Evolutionary conservation across 1,140 invertebrate species (phyloP).

Genomic region (Drosophila pallidifrons): DNA sequence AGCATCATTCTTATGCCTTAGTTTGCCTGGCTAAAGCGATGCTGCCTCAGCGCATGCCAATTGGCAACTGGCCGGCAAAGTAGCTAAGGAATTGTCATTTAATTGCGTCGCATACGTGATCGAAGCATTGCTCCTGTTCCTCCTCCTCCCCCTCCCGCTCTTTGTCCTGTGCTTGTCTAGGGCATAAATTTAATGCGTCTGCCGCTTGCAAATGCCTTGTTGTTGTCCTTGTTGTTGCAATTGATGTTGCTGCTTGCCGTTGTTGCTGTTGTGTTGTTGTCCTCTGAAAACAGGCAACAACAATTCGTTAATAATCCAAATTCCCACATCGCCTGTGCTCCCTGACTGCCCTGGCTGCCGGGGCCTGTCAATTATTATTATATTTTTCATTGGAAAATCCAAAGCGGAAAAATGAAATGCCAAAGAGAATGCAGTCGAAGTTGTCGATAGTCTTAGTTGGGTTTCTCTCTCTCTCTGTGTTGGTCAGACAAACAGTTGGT

Average conservation of each 20-base stretch:
- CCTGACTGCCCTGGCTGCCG: constrained; percentile 42
- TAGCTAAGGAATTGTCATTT: constrained; percentile 83
- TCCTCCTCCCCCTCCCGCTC: constrained; percentile 2
- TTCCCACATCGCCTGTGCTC: constrained; percentile 71
- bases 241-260: constrained; percentile 5
- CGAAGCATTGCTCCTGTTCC: constrained; percentile 55
- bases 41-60: constrained; percentile 67
- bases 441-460: constrained; percentile 40
- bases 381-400: constrained; percentile 82
- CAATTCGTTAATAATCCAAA: constrained; percentile 84
- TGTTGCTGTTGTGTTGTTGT: constrained; percentile 53
- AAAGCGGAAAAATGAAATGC: constrained; percentile 81
- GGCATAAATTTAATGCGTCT: constrained; percentile 78
- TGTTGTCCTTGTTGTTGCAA: constrained; percentile 19
- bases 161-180: constrained; percentile 38
- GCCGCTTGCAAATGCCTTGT: constrained; percentile 58
- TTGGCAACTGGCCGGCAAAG: constrained; percentile 65
- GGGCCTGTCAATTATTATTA: constrained; percentile 81
- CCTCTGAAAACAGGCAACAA: constrained; percentile 59
- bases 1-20: constrained; percentile 82
- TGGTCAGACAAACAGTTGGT: constrained; percentile 27
- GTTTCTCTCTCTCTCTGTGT: neutral
- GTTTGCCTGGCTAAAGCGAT: constrained; percentile 48
- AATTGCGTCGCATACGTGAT: constrained; percentile 83
- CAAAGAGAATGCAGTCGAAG: constrained; percentile 65